These are phyloP conservation scores for Chascanopsetta lugubris DNA, from an alignment of 2,113 vertebrate species.

Conservation along the genomic window DNA sequence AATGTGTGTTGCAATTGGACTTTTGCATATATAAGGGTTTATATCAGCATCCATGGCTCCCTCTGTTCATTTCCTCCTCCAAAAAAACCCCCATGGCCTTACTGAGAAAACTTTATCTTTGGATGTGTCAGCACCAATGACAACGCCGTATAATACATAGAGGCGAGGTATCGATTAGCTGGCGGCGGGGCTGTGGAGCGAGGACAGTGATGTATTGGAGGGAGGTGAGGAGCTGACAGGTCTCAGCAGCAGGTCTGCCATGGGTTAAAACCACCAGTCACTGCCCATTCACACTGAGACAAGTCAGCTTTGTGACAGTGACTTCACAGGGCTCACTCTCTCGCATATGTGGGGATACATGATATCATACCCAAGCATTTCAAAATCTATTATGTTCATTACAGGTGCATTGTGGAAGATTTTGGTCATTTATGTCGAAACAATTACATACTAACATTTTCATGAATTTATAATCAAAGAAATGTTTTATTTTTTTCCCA, in stretches of 20 bases:
- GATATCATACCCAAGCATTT: neutral
- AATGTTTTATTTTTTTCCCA: no score
- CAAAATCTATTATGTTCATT: neutral
- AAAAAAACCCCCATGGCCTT: no score
- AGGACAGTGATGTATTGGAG: conserved; percentile 61
- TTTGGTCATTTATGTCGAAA: no score
- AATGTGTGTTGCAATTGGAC: neutral
- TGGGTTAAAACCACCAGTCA: conserved; percentile 40
- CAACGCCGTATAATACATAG: conserved; percentile 7
- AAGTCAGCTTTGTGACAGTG: neutral
- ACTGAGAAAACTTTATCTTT: conserved; percentile 1
- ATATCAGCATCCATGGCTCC: neutral
- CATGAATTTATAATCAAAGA: no score
- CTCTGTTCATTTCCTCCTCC: neutral
- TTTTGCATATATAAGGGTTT: neutral
- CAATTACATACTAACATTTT: no score
- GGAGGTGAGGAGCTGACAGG: conserved; percentile 46
- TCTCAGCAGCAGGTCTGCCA: conserved; percentile 30
- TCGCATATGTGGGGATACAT: neutral
- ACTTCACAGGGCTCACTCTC: neutral
- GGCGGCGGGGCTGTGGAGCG: conserved; percentile 24
- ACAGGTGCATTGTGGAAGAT: no score
- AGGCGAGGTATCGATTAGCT: conserved; percentile 50
- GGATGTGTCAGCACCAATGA: conserved; percentile 13
- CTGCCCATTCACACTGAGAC: conserved; percentile 18